Base-by-base conservation (phyloP, 2,797 vertebrate genomes). In the Lacerta bilineata region DNA sequence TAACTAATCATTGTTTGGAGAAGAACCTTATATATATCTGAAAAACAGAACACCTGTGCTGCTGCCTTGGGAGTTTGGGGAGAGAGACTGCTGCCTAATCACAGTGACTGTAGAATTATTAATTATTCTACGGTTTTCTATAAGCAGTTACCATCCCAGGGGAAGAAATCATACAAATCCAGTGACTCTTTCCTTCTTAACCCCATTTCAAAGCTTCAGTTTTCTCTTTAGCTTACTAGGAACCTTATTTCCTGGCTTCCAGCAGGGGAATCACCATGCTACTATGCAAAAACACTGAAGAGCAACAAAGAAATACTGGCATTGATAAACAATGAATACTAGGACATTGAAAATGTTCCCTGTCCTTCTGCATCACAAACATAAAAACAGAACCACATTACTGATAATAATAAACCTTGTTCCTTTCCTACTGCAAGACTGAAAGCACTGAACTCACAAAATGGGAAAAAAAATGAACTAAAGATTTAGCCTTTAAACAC, bases 251-350 rank as follows among this genome's bases (percentile, higher is more conserved):
- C 11, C 46, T 2, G 2, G 10, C 13, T 50, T 29, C 13, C 29
- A 46, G 46, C 46, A 7, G 6, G 6, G 2, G 6, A 5, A 64
- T 64, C 20, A 64, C 20, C 61, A 64, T 64, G 61, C 61, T 64
- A 64, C 61, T 64, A 64, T 23, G 20, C 20, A 33, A 76, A 82
- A 5, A 25, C 29, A 78, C n/a, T 88, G 43, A 69, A 78, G 92
- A 92, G 77, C 79, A 87, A 71, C 92, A 85, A 78, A 29, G 66
- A 92, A 74, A 59, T 9, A 11, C 75, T 3, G 75, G 59, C 17
- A 29, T 66, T 83, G 39, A 85, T 66, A 80, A 95, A 88, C 71
- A 90, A 86, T 83, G 39, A 86, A 85, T 36, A 91, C 33, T 69
- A 82, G 59, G 10, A n/a, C 59, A 80, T n/a, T 15, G 87, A 36